Base-by-base conservation (phyloP, 2,797 vertebrate genomes). In the Hydrocynus forskahlii region DNA sequence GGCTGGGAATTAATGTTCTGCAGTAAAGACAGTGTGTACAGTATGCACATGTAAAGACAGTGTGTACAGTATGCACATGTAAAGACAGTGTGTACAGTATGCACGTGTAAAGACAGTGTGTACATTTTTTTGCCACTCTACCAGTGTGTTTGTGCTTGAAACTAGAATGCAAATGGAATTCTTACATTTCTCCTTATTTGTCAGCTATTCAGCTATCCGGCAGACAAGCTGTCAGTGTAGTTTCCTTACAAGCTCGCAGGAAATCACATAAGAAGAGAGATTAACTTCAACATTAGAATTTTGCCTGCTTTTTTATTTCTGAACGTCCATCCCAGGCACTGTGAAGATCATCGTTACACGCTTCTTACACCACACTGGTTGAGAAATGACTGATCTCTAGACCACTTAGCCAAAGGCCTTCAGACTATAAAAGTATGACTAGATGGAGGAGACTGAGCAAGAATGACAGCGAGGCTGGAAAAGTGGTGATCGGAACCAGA, bases 401-500 rank as follows among this genome's bases (percentile, higher is more conserved):
- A 52, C 68, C 48, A 7, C 54, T 21, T 35, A 9, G 21, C 17
- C 68, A n/a, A 21, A 60, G 63, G 38, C 63, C 12, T 5, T 21
- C 29, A 35, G 16, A 29, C 2, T 40, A n/a, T 21, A 29, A 70
- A 68, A 16, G 7, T 2, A 10, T n/a, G 5, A 50, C 40, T 69
- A 50, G 63, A 68, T 35, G 73, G 55, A 76, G 67, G 19, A 25
- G 81, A 35, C 84, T 77, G 84, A 76, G 67, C 23, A 45, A 71
- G 55, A 89, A 14, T 45, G 84, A 83, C 82, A 12, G 70, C 38
- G 54, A 59, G 35, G 57, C 16, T 76, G 71, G 76, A 7, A 21
- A 10, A 52, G 64, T 50, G 10, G 88, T 93, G 91, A 94, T 93
- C 83, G 2, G 82, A 93, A 91, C 89, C 93, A 94, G 92, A 93